Conservation (phyloP, 2,888 invertebrate species). For the Meiosimyza platycephala region DNA sequence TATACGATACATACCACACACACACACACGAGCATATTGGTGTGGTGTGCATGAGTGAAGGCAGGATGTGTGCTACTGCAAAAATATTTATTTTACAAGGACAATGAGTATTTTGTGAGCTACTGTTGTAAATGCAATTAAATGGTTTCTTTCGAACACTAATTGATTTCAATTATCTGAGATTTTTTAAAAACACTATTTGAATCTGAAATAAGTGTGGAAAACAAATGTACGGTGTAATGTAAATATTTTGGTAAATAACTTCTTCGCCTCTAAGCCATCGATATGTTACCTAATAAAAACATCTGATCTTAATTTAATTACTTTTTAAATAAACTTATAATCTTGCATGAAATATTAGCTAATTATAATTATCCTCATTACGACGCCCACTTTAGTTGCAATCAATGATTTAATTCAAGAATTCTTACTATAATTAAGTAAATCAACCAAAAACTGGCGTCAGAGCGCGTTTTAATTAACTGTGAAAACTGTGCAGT, state of each 20-base stretch:
- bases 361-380: not conserved
- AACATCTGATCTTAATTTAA: no score
- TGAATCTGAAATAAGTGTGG: not conserved
- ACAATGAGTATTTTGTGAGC: conserved; percentile 40
- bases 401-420: not conserved
- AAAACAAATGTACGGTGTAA: no score
- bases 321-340: no score
- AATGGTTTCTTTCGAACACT: conserved; percentile 56
- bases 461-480: not conserved
- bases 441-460: not conserved
- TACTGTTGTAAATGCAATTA: conserved; percentile 54
- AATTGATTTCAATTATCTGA: conserved; percentile 58
- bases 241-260: no score
- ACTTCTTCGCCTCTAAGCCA: no score
- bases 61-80: conserved; percentile 27
- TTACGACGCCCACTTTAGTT: not conserved
- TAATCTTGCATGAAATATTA: no score
- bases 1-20: not conserved
- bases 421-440: not conserved
- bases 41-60: conserved; percentile 26
- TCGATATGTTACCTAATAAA: no score
- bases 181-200: conserved; percentile 26
- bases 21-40: conserved; percentile 12
- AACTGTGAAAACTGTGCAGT: conserved; percentile 10
- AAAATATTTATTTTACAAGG: conserved; percentile 42